Evolutionary conservation across 2,797 vertebrate genomes (phyloP), one percentile per base, ranked within the genome.

Genomic region (Momotus momota): DNA sequence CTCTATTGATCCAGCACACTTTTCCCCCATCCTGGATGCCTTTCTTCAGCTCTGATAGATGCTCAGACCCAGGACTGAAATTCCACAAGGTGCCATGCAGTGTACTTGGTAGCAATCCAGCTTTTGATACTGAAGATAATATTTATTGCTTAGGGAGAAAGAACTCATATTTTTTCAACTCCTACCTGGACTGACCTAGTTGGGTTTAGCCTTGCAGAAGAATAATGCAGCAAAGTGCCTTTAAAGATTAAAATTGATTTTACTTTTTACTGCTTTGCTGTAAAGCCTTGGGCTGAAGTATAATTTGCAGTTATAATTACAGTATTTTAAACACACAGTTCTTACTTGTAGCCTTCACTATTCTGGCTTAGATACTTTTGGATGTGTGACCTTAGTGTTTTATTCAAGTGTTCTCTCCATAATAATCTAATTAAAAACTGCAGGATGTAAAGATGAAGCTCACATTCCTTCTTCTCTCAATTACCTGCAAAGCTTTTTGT

Each of bases 171-270:
- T 51, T 92, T 96, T 90, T 95, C 74, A 93, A 6, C 41, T 94
- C 49, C 77, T 97, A 81, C 72, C 82, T 90, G 46, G 33, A 75
- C 87, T 93, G 92, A 96, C 88, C 93, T 82, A 78, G 67, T 65
- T 91, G 41, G 31, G 15, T 62, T 96, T 86, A 96, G 70, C 91
- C 95, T 96, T 94, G 82, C 83, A 71, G 67, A 88, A 90, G 51
- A 96, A 74, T 31, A 70, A 85, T 83, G 62, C 54, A 82, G 61
- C 73, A 90, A 51, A 96, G 55, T 90, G 69, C 72, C 81, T 75
- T 94, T 96, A 95, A 90, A 97, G 91, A 96, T 93, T 86, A 95
- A 96, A 95, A 96, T 81, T 82, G 40, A 90, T 94, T 95, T 96
- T 93, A 82, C 84, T 86, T 96, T 83, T 90, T 81, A 70, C 87